Evolutionary conservation across 1,140 invertebrate genomes (phyloP).

Genomic region (Stegodyphus mimosarum): DNA sequence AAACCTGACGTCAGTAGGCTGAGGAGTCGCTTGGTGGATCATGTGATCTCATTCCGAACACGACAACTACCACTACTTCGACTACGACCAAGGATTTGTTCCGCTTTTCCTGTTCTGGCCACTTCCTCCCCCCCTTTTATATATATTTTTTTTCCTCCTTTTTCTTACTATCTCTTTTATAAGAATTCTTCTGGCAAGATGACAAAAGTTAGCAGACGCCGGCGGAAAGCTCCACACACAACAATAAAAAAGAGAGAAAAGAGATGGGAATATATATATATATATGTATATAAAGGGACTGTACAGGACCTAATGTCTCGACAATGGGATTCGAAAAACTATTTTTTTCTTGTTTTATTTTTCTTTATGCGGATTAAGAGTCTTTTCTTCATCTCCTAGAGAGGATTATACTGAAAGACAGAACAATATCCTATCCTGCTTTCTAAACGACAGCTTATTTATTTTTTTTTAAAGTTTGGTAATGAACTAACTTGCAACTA

Average conservation of each 20-base stretch:
- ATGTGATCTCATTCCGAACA: slow-evolving; percentile 51
- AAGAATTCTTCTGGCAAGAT: slow-evolving; percentile 37
- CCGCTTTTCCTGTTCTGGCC: background rate
- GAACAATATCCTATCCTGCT: background rate
- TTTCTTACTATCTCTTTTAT: slow-evolving; percentile 20
- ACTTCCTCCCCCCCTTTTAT: background rate
- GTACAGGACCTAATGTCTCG: slow-evolving; percentile 17
- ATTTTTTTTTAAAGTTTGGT: background rate
- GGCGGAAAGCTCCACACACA: background rate
- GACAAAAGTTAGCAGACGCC: slow-evolving; percentile 57
- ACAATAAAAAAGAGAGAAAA: too few species aligned
- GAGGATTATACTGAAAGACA: background rate
- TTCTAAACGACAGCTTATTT: background rate
- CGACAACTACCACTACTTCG: slow-evolving; percentile 39
- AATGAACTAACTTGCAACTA: too few species aligned
- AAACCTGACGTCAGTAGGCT: slow-evolving; percentile 41
- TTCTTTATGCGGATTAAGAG: background rate
- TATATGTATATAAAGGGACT: too few species aligned
- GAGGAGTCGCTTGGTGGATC: slow-evolving; percentile 28
- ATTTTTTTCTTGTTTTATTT: background rate
- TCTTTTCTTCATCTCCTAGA: background rate
- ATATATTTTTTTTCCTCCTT: background rate
- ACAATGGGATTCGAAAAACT: slow-evolving; percentile 39
- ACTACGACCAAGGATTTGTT: background rate
- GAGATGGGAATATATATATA: too few species aligned